These are phyloP conservation scores for Drosophila mettleri DNA, from an alignment of 2,888 invertebrate species.

Conservation along the genomic window DNA sequence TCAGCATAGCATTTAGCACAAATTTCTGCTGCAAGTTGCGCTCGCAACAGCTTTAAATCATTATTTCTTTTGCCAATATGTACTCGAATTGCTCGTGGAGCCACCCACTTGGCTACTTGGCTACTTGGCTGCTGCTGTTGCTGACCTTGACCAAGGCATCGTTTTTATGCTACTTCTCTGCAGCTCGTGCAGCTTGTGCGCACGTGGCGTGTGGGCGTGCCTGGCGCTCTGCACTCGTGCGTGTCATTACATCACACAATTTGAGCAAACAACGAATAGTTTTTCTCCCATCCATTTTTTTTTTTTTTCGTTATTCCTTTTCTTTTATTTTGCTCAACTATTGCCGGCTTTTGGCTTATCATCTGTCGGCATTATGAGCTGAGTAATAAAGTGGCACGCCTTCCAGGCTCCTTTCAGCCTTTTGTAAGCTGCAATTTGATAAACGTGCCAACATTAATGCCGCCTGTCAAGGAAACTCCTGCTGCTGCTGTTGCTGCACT, in stretches of 20 bases:
- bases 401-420: constrained; percentile 30
- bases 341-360: constrained; percentile 19
- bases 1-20: constrained; percentile 2
- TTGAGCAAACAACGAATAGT: constrained; percentile 1
- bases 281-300: too few relatives aligned
- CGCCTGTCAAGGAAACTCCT: constrained; percentile 49
- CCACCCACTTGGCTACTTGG: constrained; percentile 29
- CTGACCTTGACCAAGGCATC: constrained; percentile 72
- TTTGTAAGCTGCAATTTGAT: constrained; percentile 65
- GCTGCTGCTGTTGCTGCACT: constrained; percentile 12
- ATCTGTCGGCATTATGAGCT: constrained; percentile 23
- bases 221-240: constrained; percentile 26
- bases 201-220: constrained; percentile 51
- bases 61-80: constrained; percentile 11
- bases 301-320: neutral
- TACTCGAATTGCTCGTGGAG: constrained; percentile 1
- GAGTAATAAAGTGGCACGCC: constrained; percentile 40
- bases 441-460: constrained; percentile 70
- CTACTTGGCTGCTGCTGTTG: neutral
- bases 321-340: neutral
- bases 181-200: constrained; percentile 1
- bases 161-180: constrained; percentile 7
- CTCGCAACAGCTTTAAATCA: constrained; percentile 9
- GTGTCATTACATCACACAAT: constrained; percentile 47
- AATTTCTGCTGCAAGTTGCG: neutral